Conservation (phyloP, 2,797 vertebrate genomes). For the Gallinago nigripennis region DNA sequence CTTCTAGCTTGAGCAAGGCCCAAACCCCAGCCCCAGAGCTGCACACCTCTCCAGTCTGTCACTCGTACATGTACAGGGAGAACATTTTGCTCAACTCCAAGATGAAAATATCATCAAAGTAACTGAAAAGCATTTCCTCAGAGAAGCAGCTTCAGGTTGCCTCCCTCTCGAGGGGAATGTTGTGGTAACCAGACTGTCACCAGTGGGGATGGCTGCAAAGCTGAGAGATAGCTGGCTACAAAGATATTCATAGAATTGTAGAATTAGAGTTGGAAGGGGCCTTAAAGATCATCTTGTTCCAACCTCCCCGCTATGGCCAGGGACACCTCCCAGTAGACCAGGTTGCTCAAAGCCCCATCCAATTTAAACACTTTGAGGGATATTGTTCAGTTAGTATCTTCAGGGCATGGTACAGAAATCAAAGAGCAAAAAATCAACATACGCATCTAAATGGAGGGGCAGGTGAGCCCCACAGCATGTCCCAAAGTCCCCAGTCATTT, state of each 20-base stretch:
- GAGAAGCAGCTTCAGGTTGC: neutral
- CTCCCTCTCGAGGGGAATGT: accelerated
- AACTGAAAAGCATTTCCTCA: neutral
- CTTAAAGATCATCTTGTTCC: neutral
- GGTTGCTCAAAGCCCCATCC: neutral
- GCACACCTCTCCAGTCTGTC: neutral
- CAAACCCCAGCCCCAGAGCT: neutral
- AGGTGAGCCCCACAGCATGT: neutral
- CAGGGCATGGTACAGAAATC: neutral
- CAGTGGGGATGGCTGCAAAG: neutral
- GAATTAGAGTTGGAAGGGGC: neutral
- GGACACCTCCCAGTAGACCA: neutral
- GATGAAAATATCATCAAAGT: neutral
- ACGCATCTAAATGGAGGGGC: accelerated
- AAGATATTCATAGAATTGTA: neutral
- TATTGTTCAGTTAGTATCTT: neutral
- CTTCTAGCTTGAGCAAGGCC: neutral
- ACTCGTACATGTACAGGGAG: neutral
- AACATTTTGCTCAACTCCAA: neutral
- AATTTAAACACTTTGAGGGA: neutral
- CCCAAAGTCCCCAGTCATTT: neutral
- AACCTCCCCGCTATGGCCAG: neutral
- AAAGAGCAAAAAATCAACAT: neutral
- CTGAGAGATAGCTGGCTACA: neutral
- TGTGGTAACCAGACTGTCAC: neutral